A percentile compares a stretch with the other conserved stretches of the same genome.
Conservation (phyloP, 2,797 vertebrate species). For the Sylvia borin region DNA sequence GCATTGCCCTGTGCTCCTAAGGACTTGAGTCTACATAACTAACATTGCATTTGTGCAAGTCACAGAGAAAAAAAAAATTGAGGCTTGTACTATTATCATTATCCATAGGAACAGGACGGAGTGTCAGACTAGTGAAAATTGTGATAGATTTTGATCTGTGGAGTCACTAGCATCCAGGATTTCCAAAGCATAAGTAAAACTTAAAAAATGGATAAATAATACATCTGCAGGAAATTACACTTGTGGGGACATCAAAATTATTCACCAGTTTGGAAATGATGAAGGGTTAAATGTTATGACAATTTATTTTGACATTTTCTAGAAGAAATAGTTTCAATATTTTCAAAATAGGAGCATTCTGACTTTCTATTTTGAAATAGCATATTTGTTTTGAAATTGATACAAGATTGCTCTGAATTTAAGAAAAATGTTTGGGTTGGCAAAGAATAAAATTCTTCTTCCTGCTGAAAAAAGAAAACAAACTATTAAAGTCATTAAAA, state of each 20-base stretch:
- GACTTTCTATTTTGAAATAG: slow-evolving; percentile 10
- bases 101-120: background rate
- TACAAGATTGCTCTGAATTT: background rate
- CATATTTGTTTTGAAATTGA: slow-evolving; percentile 27
- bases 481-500: background rate
- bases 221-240: background rate
- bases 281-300: slow-evolving; percentile 32
- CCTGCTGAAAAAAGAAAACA: background rate
- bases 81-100: background rate
- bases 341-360: slow-evolving; percentile 3
- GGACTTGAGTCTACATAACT: background rate
- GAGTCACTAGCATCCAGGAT: background rate
- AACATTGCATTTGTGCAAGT: background rate
- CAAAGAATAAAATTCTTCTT: background rate
- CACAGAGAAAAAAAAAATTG: background rate
- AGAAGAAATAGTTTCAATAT: background rate
- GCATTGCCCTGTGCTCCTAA: background rate
- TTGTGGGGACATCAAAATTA: background rate
- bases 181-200: background rate
- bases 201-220: background rate
- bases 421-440: background rate
- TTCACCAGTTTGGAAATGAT: background rate
- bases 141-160: background rate
- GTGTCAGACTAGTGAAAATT: background rate
- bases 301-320: slow-evolving; percentile 34